Percentiles rank a stretch among this genome's conserved stretches.
phyloP scores from a whole-genome alignment of 2,888 invertebrate species.

The Drosophila flavopinicola region DNA sequence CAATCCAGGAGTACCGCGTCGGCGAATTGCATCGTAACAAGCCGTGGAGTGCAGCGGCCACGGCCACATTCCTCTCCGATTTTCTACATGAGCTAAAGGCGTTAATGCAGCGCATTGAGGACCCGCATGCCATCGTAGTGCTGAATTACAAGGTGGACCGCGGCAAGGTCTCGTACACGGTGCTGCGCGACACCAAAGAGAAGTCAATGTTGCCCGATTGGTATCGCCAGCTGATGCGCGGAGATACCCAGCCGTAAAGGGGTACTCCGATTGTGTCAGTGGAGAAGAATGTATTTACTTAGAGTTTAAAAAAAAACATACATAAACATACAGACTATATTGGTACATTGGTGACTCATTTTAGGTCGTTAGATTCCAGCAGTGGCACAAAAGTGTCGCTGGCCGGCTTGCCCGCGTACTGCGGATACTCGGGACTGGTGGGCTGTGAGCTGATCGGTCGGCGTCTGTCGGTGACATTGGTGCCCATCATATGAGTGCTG shows the following conservation, averaged over 20 bases:
- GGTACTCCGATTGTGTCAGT: neutral
- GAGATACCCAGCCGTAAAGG: neutral
- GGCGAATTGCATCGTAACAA: constrained; percentile 31
- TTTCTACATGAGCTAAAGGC: constrained; percentile 46
- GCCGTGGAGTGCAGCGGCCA: constrained; percentile 58
- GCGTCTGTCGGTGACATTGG: constrained; percentile 47
- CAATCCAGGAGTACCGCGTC: constrained; percentile 31
- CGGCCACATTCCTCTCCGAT: constrained; percentile 37
- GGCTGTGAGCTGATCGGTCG: constrained; percentile 36
- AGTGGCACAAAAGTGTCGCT: constrained; percentile 43
- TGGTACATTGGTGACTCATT: constrained; percentile 28
- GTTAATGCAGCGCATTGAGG: constrained; percentile 43
- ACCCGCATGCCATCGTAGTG: constrained; percentile 38
- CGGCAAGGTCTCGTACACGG: constrained; percentile 12
- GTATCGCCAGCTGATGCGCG: constrained; percentile 44
- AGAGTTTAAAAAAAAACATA: neutral
- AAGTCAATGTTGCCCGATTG: constrained; percentile 49
- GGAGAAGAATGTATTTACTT: constrained; percentile 10
- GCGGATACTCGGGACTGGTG: constrained; percentile 26
- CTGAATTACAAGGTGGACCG: constrained; percentile 30
- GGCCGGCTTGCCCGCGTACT: constrained; percentile 19
- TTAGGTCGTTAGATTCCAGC: constrained; percentile 58
- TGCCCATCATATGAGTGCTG: constrained; percentile 8
- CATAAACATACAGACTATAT: no score
- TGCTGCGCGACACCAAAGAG: constrained; percentile 3